phyloP scores from a whole-genome alignment of 2,113 vertebrate species.

The Chauna torquata region DNA sequence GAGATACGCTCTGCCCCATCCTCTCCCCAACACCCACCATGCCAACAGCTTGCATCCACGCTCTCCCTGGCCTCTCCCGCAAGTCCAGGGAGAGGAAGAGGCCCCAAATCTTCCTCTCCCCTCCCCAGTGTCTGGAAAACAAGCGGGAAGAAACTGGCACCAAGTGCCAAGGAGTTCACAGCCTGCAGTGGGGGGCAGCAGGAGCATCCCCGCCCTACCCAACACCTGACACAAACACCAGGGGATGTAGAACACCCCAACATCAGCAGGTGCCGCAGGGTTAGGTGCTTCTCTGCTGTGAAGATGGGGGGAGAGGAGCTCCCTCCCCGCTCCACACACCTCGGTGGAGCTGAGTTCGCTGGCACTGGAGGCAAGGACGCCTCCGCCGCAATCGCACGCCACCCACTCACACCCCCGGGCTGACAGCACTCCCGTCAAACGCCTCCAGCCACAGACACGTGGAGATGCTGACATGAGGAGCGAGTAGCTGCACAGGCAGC shows the following conservation, averaged over 20 bases:
- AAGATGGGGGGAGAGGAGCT: background rate
- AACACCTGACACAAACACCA: background rate
- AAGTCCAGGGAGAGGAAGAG: background rate
- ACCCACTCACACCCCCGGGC: constrained; percentile 61
- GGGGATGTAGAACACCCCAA: background rate
- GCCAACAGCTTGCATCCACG: background rate
- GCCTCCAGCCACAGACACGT: constrained; percentile 68
- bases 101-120: background rate
- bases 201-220: background rate
- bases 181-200: background rate
- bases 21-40: background rate
- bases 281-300: rapidly evolving
- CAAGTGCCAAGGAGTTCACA: background rate
- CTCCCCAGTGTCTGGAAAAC: background rate
- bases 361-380: constrained; percentile 53
- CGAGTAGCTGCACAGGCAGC: constrained; percentile 62
- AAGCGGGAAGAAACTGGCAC: background rate
- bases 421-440: constrained; percentile 73
- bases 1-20: background rate
- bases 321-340: background rate
- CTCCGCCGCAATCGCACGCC: background rate
- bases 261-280: background rate
- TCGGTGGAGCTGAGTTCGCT: background rate
- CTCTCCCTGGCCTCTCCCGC: background rate
- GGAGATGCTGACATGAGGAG: constrained; percentile 66